phyloP scores from a whole-genome alignment of 1,140 invertebrate genomes.

The Aphelenchoides fujianensis region DNA sequence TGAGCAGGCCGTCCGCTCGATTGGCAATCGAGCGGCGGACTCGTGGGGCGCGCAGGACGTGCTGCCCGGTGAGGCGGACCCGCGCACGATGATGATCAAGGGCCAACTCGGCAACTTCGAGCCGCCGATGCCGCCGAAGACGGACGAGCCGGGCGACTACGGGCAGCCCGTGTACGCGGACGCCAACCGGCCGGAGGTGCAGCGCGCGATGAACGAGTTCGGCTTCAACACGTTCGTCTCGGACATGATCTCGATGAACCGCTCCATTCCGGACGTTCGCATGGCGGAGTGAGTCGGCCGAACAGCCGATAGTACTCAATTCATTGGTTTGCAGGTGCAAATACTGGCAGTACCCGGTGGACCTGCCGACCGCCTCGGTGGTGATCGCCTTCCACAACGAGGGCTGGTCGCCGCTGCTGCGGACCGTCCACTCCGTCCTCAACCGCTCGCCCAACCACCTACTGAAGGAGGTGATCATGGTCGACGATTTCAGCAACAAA shows the following conservation, averaged over 20 bases:
- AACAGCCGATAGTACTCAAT: conserved; percentile 8
- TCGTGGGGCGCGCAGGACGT: conserved; percentile 21
- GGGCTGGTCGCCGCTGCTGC: conserved; percentile 85
- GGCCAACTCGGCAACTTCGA: conserved; percentile 56
- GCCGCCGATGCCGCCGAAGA: conserved; percentile 27
- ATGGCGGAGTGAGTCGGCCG: conserved; percentile 45
- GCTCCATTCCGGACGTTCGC: conserved; percentile 82
- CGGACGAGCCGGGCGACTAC: conserved; percentile 51
- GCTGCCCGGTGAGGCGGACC: conserved; percentile 51
- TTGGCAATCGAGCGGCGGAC: too few species aligned
- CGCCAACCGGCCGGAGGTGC: conserved; percentile 36
- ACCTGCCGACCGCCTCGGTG: conserved; percentile 84
- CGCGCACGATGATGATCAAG: conserved; percentile 47
- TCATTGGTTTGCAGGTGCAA: conserved; percentile 72
- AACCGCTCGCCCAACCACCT: conserved; percentile 83
- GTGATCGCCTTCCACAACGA: conserved; percentile 93
- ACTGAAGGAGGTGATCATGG: conserved; percentile 89
- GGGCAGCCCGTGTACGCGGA: conserved; percentile 52
- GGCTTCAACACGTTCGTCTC: conserved; percentile 69
- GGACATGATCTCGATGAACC: conserved; percentile 83
- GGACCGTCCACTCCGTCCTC: conserved; percentile 93
- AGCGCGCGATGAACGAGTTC: conserved; percentile 45
- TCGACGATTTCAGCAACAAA: conserved; percentile 96
- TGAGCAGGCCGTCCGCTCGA: neutral
- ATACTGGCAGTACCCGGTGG: conserved; percentile 88